Conservation (phyloP, 1,140 invertebrate species). For the Chironomus tepperi region DNA sequence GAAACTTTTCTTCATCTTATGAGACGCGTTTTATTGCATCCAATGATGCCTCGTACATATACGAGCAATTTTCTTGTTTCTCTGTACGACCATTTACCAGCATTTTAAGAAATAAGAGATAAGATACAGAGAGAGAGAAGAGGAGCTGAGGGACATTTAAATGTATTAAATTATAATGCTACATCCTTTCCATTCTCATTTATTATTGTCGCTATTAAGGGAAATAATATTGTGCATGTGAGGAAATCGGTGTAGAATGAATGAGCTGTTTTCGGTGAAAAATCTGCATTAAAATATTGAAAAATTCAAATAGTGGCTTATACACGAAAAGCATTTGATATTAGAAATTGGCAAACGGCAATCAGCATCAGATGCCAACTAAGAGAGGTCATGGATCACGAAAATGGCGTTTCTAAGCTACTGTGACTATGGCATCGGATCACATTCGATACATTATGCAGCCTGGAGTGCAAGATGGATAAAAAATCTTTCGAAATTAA, state of each 20-base stretch:
- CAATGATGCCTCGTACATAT: background rate
- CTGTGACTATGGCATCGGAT: no score
- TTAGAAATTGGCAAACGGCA: no score
- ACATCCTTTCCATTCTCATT: background rate
- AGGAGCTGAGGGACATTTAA: background rate
- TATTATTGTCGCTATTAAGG: background rate
- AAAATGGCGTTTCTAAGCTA: no score
- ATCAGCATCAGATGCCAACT: no score
- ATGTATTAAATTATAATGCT: constrained; percentile 10
- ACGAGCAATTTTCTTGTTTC: background rate
- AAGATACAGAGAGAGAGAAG: background rate
- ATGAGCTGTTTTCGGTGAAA: no score
- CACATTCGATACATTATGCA: no score
- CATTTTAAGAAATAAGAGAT: background rate
- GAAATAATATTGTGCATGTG: background rate
- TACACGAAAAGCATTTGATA: no score
- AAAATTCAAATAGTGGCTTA: no score
- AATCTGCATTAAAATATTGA: no score
- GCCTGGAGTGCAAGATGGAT: no score
- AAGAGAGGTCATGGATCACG: no score
- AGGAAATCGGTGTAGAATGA: background rate
- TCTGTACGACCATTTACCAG: background rate
- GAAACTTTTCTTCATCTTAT: background rate
- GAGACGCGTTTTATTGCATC: constrained; percentile 6
- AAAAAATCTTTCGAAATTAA: no score